Evolutionary conservation across 2,888 invertebrate species (phyloP).

Genomic region (Mycalesis mineus): DNA sequence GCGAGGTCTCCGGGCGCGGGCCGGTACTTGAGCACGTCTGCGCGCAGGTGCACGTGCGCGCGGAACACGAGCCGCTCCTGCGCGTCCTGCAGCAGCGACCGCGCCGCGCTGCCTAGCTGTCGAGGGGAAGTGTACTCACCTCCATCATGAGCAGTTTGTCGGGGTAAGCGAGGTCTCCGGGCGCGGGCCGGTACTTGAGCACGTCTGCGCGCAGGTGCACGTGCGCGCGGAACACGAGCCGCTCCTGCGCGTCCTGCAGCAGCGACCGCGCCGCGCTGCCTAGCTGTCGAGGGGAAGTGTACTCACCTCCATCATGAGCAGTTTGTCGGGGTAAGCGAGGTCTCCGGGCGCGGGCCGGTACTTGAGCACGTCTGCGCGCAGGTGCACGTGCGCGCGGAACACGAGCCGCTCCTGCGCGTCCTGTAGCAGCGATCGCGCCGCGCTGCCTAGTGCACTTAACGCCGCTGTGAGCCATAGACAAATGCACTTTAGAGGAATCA

Average conservation of each 20-base stretch:
- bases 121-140: slow-evolving; percentile 64
- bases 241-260: slow-evolving; percentile 82
- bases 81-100: slow-evolving; percentile 84
- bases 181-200: slow-evolving; percentile 89
- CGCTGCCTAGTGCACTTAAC: slow-evolving; percentile 82
- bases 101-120: slow-evolving; percentile 85
- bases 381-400: slow-evolving; percentile 95
- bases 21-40: slow-evolving; percentile 91
- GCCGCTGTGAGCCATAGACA: slow-evolving; percentile 63
- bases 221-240: slow-evolving; percentile 96
- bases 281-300: no score
- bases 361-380: slow-evolving; percentile 92
- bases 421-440: slow-evolving; percentile 89
- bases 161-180: slow-evolving; percentile 98
- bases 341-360: slow-evolving; percentile 96
- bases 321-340: slow-evolving; percentile 97
- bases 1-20: slow-evolving; percentile 97
- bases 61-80: slow-evolving; percentile 94
- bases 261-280: slow-evolving; percentile 90
- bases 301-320: slow-evolving; percentile 96
- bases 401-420: slow-evolving; percentile 87
- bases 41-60: slow-evolving; percentile 94
- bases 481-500: no score
- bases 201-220: slow-evolving; percentile 96
- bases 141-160: slow-evolving; percentile 99